phyloP scores from a whole-genome alignment of 2,797 vertebrate species.

The Dendrocincla tyrannina region DNA sequence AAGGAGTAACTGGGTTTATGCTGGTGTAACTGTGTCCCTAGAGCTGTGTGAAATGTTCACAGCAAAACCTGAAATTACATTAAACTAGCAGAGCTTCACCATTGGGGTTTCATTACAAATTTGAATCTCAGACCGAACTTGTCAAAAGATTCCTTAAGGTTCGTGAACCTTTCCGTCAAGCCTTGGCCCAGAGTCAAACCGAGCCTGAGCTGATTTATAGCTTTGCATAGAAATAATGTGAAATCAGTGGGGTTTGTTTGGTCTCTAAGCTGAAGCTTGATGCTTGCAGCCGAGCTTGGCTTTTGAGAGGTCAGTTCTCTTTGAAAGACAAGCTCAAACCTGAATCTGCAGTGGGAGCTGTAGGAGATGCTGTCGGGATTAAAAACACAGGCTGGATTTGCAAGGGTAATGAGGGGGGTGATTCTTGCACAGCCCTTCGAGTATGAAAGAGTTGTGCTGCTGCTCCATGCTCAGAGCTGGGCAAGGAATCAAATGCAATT shows the following conservation, averaged over 20 bases:
- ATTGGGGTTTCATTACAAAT: conserved; percentile 61
- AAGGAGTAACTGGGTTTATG: conserved; percentile 49
- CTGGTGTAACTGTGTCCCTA: conserved; percentile 34
- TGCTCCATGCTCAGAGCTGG: background rate
- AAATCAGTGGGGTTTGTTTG: conserved; percentile 54
- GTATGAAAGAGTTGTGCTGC: background rate
- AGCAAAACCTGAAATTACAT: conserved; percentile 46
- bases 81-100: conserved; percentile 39
- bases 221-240: conserved; percentile 63
- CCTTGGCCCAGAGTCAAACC: conserved; percentile 60
- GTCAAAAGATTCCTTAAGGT: conserved; percentile 71
- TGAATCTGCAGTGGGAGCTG: conserved; percentile 11
- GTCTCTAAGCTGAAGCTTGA: conserved; percentile 26
- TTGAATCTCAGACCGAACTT: conserved; percentile 40
- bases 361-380: conserved; percentile 23
- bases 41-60: conserved; percentile 53
- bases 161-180: conserved; percentile 71
- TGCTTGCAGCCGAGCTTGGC: conserved; percentile 23
- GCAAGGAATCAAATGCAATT: background rate
- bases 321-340: conserved; percentile 29
- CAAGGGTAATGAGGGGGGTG: background rate
- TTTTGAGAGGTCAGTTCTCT: conserved; percentile 39
- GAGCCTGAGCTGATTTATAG: conserved; percentile 62
- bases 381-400: conserved; percentile 6
- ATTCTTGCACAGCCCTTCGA: background rate